A percentile compares a stretch with the other conserved stretches of the same genome.
phyloP scores from a whole-genome alignment of 2,888 invertebrate genomes.

The Drosophila meridiana region DNA sequence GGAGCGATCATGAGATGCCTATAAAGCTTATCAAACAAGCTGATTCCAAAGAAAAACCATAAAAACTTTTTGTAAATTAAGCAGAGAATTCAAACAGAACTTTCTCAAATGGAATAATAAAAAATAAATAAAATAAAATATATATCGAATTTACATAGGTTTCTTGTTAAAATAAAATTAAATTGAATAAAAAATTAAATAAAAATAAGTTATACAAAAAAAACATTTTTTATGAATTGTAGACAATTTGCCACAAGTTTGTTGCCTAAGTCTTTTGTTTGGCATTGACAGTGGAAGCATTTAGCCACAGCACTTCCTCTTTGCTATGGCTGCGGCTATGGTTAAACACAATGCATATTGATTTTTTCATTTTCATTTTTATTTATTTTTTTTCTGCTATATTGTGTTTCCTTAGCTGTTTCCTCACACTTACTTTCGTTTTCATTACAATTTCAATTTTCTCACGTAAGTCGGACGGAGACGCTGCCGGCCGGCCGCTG shows the following conservation, averaged over 20 bases:
- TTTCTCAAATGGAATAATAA: slow-evolving; percentile 11
- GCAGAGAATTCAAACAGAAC: slow-evolving; percentile 8
- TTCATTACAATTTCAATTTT: slow-evolving; percentile 61
- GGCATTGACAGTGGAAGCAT: slow-evolving; percentile 24
- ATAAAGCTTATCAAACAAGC: slow-evolving; percentile 11
- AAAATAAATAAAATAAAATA: too few relatives aligned
- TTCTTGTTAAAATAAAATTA: too few relatives aligned
- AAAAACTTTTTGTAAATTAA: background rate
- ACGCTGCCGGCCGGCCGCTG: slow-evolving; percentile 29
- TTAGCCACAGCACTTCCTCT: slow-evolving; percentile 36
- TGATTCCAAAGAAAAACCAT: background rate
- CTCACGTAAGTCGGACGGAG: slow-evolving; percentile 47
- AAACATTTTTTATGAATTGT: too few relatives aligned
- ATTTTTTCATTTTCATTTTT: slow-evolving; percentile 5
- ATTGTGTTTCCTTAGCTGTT: slow-evolving; percentile 42
- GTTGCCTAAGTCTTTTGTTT: slow-evolving; percentile 74
- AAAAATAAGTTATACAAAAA: too few relatives aligned
- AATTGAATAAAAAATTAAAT: too few relatives aligned
- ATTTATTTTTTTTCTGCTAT: background rate
- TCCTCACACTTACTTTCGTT: slow-evolving; percentile 62
- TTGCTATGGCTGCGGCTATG: slow-evolving; percentile 6
- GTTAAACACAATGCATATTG: slow-evolving; percentile 25
- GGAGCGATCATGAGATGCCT: slow-evolving; percentile 10
- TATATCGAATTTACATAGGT: too few relatives aligned
- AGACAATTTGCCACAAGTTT: slow-evolving; percentile 48